Percentiles rank a stretch among this genome's conserved stretches.
Evolutionary conservation across 2,797 vertebrate genomes (phyloP).

Genomic region (Uromys caudimaculatus): DNA sequence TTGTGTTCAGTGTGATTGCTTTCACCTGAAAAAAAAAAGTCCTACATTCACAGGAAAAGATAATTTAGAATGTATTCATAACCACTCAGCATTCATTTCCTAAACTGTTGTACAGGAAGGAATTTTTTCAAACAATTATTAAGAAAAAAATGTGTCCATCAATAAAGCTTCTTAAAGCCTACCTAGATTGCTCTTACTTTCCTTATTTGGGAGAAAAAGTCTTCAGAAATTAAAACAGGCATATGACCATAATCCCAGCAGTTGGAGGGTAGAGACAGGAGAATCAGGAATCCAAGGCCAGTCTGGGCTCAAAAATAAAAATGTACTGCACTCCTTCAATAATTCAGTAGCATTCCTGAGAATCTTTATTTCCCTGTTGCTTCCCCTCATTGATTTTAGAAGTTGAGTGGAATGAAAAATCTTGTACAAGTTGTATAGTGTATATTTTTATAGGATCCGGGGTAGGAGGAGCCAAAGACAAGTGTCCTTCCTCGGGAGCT

Average conservation of each 20-base stretch:
- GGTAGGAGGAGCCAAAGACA: background rate
- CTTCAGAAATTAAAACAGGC: background rate
- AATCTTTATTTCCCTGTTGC: background rate
- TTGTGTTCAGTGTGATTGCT: slow-evolving; percentile 17
- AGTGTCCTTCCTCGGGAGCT: background rate
- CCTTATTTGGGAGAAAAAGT: background rate
- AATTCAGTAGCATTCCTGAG: slow-evolving; percentile 42
- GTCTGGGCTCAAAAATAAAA: background rate
- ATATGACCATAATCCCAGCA: background rate
- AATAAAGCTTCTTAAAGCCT: background rate
- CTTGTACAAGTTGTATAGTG: slow-evolving; percentile 30
- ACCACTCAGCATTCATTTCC: background rate
- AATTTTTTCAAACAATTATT: background rate
- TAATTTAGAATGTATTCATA: slow-evolving; percentile 11
- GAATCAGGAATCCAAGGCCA: background rate
- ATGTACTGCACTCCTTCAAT: background rate
- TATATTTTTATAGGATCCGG: slow-evolving; percentile 36
- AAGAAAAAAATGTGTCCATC: background rate
- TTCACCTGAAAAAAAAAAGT: slow-evolving; percentile 23
- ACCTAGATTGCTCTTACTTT: background rate
- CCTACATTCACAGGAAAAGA: slow-evolving; percentile 35
- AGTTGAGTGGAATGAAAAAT: slow-evolving; percentile 12
- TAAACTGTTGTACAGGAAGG: background rate
- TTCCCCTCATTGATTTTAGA: background rate
- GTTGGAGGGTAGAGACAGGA: background rate